A percentile compares a stretch with the other conserved stretches of the same genome.
phyloP scores from a whole-genome alignment of 2,888 invertebrate genomes.

The Melikaiella ostensackeni region DNA sequence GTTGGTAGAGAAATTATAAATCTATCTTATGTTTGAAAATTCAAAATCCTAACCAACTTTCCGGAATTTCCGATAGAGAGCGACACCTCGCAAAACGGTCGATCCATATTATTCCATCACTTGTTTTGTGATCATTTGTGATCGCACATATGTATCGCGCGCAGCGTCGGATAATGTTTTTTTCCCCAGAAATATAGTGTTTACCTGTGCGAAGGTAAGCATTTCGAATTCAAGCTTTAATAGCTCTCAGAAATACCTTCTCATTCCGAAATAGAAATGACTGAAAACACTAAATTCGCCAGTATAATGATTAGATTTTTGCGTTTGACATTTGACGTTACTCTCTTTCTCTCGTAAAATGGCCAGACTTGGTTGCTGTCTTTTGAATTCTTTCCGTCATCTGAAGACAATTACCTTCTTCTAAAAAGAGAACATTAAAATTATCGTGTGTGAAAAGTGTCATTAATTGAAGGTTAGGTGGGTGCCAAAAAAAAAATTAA shows the following conservation, averaged over 20 bases:
- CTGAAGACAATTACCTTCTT: not conserved
- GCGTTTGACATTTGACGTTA: slow-evolving; percentile 30
- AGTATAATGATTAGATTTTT: slow-evolving; percentile 7
- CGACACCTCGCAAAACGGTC: too few species aligned
- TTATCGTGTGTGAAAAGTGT: not conserved
- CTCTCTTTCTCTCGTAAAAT: slow-evolving; percentile 20
- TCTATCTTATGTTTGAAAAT: too few species aligned
- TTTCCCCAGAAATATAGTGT: not conserved
- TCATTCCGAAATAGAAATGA: not conserved
- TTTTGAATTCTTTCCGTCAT: not conserved
- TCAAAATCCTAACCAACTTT: too few species aligned
- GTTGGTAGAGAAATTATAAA: too few species aligned
- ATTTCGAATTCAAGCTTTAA: not conserved
- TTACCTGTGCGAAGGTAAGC: slow-evolving; percentile 31
- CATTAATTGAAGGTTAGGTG: slow-evolving; percentile 29
- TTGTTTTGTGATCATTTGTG: slow-evolving; percentile 23
- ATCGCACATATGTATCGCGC: not conserved
- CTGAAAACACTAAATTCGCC: not conserved
- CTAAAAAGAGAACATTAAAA: not conserved
- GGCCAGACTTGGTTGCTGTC: slow-evolving; percentile 19
- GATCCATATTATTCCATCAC: not conserved
- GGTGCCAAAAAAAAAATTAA: not conserved
- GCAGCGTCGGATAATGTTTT: not conserved
- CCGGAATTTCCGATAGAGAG: too few species aligned
- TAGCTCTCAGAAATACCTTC: not conserved